A percentile compares a stretch with the other conserved stretches of the same genome.
Evolutionary conservation across 2,888 invertebrate genomes (phyloP).

Genomic region (Macrophya annulata): DNA sequence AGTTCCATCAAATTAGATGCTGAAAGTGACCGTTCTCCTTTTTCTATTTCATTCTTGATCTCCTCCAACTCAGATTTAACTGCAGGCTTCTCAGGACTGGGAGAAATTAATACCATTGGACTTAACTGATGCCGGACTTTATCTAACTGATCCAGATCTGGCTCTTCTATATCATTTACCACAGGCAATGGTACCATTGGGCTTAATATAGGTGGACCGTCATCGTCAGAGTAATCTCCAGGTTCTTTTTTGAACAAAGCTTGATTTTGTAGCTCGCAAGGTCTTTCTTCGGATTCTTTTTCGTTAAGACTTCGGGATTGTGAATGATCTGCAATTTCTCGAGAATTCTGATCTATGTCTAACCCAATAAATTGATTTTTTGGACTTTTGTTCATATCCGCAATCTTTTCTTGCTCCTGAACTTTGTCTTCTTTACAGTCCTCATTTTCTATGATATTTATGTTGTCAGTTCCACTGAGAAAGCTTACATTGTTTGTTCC

Average conservation of each 20-base stretch:
- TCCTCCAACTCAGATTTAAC: constrained; percentile 52
- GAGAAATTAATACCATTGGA: constrained; percentile 63
- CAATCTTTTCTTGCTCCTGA: background rate
- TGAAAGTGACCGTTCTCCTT: constrained; percentile 23
- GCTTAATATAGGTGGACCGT: constrained; percentile 75
- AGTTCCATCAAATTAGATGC: constrained; percentile 42
- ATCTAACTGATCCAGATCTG: constrained; percentile 33
- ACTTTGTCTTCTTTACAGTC: background rate
- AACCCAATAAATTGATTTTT: background rate
- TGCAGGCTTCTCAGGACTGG: constrained; percentile 31
- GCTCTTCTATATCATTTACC: constrained; percentile 60
- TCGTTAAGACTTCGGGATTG: background rate
- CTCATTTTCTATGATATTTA: constrained; percentile 35
- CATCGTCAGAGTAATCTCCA: constrained; percentile 72
- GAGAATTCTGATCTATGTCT: constrained; percentile 65
- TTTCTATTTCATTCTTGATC: constrained; percentile 37
- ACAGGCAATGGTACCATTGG: constrained; percentile 74
- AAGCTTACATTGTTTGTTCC: background rate
- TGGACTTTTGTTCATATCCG: background rate
- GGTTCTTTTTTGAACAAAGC: constrained; percentile 42
- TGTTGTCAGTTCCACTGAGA: constrained; percentile 33
- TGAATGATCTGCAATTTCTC: constrained; percentile 57
- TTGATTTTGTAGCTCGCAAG: constrained; percentile 50
- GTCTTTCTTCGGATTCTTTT: constrained; percentile 39
- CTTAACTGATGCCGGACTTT: constrained; percentile 66